Conservation (phyloP, 1,140 invertebrate species). For the Bombyx mori region DNA sequence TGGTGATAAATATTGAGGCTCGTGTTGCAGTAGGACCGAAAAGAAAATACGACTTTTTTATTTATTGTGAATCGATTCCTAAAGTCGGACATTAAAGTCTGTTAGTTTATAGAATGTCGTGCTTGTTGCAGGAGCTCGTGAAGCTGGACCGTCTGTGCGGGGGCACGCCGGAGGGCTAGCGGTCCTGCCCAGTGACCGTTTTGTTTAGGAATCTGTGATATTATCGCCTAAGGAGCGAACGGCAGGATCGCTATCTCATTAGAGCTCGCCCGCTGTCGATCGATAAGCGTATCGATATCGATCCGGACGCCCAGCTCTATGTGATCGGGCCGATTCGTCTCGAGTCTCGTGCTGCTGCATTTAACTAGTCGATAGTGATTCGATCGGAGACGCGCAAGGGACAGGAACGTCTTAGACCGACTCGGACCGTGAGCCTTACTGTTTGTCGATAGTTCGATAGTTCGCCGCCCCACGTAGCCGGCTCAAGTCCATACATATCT, state of each 20-base stretch:
- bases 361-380: conserved; percentile 25
- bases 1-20: too few relatives aligned
- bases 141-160: conserved; percentile 51
- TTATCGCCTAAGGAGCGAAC: conserved; percentile 58
- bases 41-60: too few relatives aligned
- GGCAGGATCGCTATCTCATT: conserved; percentile 13
- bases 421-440: too few relatives aligned
- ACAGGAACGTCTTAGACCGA: too few relatives aligned
- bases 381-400: neutral
- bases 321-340: neutral
- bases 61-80: too few relatives aligned
- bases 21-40: too few relatives aligned
- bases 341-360: conserved; percentile 20
- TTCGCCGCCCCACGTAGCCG: neutral
- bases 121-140: conserved; percentile 37
- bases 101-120: neutral
- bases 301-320: neutral
- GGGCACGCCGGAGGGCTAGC: conserved; percentile 45
- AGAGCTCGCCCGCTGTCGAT: neutral
- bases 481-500: conserved; percentile 1
- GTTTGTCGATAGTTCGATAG: too few relatives aligned
- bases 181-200: conserved; percentile 13
- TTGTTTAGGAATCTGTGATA: conserved; percentile 63
- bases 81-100: too few relatives aligned
- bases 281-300: neutral